Evolutionary conservation across 1,140 invertebrate genomes (phyloP), one percentile per base, ranked within the genome.

Genomic region (Eupeodes corollae): DNA sequence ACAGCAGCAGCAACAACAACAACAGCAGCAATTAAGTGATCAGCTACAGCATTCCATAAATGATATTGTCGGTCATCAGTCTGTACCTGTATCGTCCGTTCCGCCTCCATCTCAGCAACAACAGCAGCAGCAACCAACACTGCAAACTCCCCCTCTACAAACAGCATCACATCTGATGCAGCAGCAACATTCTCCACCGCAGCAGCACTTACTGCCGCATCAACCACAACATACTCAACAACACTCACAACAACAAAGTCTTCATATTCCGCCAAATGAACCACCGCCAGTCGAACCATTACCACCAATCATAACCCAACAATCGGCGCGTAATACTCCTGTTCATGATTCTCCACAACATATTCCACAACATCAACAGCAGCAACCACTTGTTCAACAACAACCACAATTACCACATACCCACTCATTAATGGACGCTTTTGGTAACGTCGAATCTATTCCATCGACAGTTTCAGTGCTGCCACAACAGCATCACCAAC

Each of bases 31-130:
- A 19, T 51, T 66, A 11, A 62, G 58, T 26, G 63, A 66, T 43
- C 63, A 66, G 46, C 48, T 66, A 53, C 63, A 66, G 55, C 63
- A 66, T 59, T 65, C 63, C 56, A 65, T 65, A 50, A 65, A 65
- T 44, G 63, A 65, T 49, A 65, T 65, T 51, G 63, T 65, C 14
- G 57, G 56, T 38, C 57, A 46, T 42, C 49, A 50, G 35, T 11
- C 38, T 41, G 43, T 52, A 52, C 35, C 52, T 30, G 41, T 53
- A 48, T 14, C 53, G 16, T 38, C 48, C 11, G 58, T 59, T 14
- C 43, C 52, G 10, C 54, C 33, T 50, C 58, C 58, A 44, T 47
- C 56, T 14, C 59, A 56, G 15, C 63, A 67, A 21, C 57, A 52
- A 45, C 18, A 50, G 53, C 11, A 51, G 12, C 35, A 46, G 34